These are phyloP conservation scores for Hypsopygia costalis DNA, from an alignment of 2,888 invertebrate genomes.

Conservation along the genomic window DNA sequence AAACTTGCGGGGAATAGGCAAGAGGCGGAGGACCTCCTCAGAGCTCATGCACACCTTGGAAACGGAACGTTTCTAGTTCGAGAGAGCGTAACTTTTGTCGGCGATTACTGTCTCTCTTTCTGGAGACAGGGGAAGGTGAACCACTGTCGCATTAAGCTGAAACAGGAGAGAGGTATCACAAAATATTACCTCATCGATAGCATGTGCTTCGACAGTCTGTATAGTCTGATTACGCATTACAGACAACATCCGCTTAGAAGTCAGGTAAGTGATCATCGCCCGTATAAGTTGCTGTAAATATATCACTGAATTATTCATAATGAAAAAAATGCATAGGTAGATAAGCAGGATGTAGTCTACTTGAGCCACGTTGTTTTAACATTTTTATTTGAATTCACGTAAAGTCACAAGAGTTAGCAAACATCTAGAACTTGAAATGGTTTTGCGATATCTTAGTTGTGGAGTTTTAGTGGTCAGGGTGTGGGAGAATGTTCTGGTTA, in stretches of 20 bases:
- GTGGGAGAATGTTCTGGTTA: too few species aligned
- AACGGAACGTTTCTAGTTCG: constrained; percentile 96
- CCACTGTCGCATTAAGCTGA: constrained; percentile 94
- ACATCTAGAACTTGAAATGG: background rate
- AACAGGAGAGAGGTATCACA: constrained; percentile 92
- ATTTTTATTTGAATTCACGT: background rate
- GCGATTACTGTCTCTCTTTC: constrained; percentile 97
- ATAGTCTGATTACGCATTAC: constrained; percentile 95
- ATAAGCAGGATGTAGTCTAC: too few species aligned
- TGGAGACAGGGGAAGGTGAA: constrained; percentile 94
- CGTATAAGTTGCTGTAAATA: constrained; percentile 1
- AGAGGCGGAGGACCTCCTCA: constrained; percentile 89
- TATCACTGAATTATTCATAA: background rate
- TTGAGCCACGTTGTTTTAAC: too few species aligned
- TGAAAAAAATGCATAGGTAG: too few species aligned
- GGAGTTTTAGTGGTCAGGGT: too few species aligned
- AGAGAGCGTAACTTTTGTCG: constrained; percentile 97
- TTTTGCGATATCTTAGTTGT: too few species aligned
- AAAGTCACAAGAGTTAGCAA: background rate
- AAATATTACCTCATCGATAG: constrained; percentile 95
- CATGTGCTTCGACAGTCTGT: constrained; percentile 94
- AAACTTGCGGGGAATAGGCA: constrained; percentile 88
- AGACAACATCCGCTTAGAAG: constrained; percentile 91
- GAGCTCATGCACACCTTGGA: constrained; percentile 89
- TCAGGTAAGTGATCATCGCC: constrained; percentile 70